phyloP scores from a whole-genome alignment of 2,888 invertebrate genomes.

The Nebria brevicollis region DNA sequence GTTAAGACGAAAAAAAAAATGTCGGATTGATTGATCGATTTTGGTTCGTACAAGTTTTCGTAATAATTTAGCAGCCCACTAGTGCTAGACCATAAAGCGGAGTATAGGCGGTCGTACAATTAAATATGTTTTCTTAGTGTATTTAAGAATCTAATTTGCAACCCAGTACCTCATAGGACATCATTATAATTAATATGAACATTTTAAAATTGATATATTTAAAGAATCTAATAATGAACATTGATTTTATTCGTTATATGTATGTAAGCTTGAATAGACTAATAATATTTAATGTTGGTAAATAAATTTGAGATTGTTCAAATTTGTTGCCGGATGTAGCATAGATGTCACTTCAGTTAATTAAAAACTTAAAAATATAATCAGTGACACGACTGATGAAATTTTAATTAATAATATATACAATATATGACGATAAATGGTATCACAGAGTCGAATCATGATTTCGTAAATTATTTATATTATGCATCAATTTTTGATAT shows the following conservation, averaged over 20 bases:
- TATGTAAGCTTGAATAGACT: not conserved
- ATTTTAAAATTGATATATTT: not conserved
- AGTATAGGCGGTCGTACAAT: constrained; percentile 24
- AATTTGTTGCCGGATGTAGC: not conserved
- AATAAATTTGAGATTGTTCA: not conserved
- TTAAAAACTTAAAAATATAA: not conserved
- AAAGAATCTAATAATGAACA: too few species aligned
- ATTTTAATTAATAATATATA: not conserved
- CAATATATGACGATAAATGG: not conserved
- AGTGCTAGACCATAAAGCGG: not conserved
- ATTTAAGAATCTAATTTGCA: constrained; percentile 36
- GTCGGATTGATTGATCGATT: constrained; percentile 17
- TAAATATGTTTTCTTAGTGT: constrained; percentile 36
- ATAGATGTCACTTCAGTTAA: not conserved
- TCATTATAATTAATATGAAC: not conserved
- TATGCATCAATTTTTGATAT: too few species aligned
- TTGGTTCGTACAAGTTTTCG: constrained; percentile 16
- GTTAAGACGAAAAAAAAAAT: not conserved
- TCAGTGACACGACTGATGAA: not conserved
- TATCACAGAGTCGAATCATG: not conserved
- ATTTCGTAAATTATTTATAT: not conserved
- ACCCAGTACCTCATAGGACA: not conserved
- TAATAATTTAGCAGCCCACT: constrained; percentile 15
- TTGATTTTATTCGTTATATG: not conserved
- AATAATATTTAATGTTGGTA: not conserved